These are phyloP conservation scores for Sarotherodon lohbergeri DNA, from an alignment of 2,113 vertebrate species.

Conservation along the genomic window DNA sequence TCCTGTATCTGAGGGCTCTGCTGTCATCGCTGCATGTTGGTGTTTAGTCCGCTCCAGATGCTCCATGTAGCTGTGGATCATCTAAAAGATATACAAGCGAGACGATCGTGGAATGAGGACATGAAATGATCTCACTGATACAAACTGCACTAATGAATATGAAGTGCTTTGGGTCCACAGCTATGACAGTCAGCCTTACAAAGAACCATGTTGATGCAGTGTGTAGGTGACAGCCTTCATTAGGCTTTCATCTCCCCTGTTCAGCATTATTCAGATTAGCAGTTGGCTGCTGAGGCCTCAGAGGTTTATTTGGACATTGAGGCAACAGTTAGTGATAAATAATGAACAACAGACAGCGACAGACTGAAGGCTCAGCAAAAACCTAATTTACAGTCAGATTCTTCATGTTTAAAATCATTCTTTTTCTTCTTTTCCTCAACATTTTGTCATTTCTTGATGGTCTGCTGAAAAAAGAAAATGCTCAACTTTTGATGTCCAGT, in stretches of 20 bases:
- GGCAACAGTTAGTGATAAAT: constrained; percentile 16
- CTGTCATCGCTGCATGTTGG: constrained; percentile 77
- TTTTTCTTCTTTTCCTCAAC: not conserved
- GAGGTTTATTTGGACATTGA: not conserved
- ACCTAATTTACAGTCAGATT: not conserved
- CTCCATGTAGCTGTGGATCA: constrained; percentile 99
- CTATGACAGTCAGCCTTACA: not conserved
- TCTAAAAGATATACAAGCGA: constrained; percentile 66
- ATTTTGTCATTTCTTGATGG: not conserved
- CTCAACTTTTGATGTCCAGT: not conserved
- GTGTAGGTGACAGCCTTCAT: not conserved
- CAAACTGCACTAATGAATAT: not conserved
- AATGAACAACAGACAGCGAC: not conserved
- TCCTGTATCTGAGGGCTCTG: constrained; percentile 79
- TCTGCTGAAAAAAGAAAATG: not conserved
- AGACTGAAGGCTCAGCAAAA: not conserved
- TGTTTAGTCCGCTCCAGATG: constrained; percentile 95
- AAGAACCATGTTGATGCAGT: not conserved
- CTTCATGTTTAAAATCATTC: not conserved
- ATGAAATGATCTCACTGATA: not conserved
- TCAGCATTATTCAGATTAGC: constrained; percentile 6
- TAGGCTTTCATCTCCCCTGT: not conserved
- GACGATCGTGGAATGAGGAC: not conserved
- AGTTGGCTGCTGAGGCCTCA: not conserved
- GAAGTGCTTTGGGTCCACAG: not conserved